Conservation (phyloP, 2,797 vertebrate genomes). For the Potorous gilbertii region DNA sequence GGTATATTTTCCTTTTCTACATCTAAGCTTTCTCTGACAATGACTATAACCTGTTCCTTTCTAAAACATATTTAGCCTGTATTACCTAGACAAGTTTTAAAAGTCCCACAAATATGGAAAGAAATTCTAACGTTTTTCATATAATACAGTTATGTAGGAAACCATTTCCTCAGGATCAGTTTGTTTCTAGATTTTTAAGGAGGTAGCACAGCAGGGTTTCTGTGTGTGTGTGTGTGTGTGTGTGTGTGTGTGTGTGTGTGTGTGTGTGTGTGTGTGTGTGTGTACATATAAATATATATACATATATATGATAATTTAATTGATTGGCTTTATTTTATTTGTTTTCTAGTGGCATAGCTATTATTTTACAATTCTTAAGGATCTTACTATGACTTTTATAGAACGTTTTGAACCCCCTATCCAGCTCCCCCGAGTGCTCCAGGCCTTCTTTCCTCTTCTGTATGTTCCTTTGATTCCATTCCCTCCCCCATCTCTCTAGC, state of each 20-base stretch:
- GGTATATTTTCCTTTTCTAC: constrained; percentile 42
- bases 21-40: constrained; percentile 63
- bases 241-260: background rate
- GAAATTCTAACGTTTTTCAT: constrained; percentile 71
- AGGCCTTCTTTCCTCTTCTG: constrained; percentile 17
- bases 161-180: constrained; percentile 68
- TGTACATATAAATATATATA: too few species aligned
- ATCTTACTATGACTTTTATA: background rate
- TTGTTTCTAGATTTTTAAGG: constrained; percentile 62
- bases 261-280: background rate
- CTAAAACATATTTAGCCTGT: constrained; percentile 66
- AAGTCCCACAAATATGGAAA: constrained; percentile 69
- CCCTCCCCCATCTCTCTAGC: background rate
- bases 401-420: constrained; percentile 15
- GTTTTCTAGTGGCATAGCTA: constrained; percentile 27
- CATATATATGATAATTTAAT: constrained; percentile 12
- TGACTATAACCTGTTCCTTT: constrained; percentile 50
- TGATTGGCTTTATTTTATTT: constrained; percentile 41
- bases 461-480: background rate
- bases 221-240: too few species aligned
- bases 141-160: constrained; percentile 70
- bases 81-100: constrained; percentile 67
- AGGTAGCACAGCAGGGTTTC: constrained; percentile 11
- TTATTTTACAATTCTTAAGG: constrained; percentile 38
- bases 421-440: background rate